Base-by-base conservation (phyloP, 2,888 invertebrate species). In the Apodemia zela region DNA sequence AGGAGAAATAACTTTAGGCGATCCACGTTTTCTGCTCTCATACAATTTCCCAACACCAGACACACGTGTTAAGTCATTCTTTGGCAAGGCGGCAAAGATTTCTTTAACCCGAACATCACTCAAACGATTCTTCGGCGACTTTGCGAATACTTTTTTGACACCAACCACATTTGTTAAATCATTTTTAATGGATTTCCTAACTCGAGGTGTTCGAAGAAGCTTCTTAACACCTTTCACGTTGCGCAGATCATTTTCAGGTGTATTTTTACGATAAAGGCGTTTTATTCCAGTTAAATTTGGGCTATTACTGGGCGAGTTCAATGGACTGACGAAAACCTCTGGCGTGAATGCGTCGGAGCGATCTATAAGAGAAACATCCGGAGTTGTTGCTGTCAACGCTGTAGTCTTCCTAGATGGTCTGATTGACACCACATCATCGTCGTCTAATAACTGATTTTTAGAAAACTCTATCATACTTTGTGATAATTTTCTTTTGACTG, bases 401-500 rank as follows among this genome's bases (percentile, higher is more conserved):
- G 76, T 63, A 0, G 82, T 80, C 54, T 78, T 73, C 0, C 84
- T 74, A 0, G 78, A 73, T 0, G 72, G 75, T 10, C 75, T 72
- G 21, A 65, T 68, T 0, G 67, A 67, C 1, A 58, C 64, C 0
- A 60, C 69, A 0, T 72, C 70, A 0, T 84, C 84, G 1, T 86
- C 83, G 0, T 80, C 83, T 18, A 77, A 75, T 2, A 80, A 66
- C 6, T 80, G 80, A 49, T 74, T 82, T 18, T 79, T 73, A 2
- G 85, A 86, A 68, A 85, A 89, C 65, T 91, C 89, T 0, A 81
- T 85, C 85, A 92, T 90, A 60, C 92, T 92, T 60, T 83, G 89
- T 1, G 92, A 92, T n/a, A 92, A 73, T 65, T 91, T 92, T 63
- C 92, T 76, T 63, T 90, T 92, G 0, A 92, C 91, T 0, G 92